Percentiles rank a stretch among this genome's conserved stretches.
These are phyloP conservation scores for Morinoia aosen DNA, from an alignment of 2,888 invertebrate genomes.

Conservation along the genomic window DNA sequence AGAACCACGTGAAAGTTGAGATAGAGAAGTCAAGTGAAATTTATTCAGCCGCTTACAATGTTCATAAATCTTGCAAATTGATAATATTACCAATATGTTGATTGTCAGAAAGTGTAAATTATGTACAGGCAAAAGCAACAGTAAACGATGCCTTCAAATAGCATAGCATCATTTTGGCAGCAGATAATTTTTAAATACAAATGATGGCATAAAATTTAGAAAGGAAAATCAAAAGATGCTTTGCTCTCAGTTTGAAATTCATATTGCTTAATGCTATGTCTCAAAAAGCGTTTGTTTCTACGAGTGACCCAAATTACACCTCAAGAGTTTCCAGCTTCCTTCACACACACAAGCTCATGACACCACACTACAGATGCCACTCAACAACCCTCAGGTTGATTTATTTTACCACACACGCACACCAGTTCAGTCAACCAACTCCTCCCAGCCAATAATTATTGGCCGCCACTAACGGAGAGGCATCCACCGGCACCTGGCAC, in stretches of 20 bases:
- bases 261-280: too few relatives aligned
- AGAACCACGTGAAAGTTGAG: too few relatives aligned
- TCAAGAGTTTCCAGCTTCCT: background rate
- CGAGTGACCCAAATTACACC: background rate
- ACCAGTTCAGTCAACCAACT: too few relatives aligned
- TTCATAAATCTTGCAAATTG: background rate
- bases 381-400: too few relatives aligned
- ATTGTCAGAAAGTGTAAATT: background rate
- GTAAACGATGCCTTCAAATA: background rate
- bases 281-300: too few relatives aligned
- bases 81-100: background rate
- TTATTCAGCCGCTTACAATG: too few relatives aligned
- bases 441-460: too few relatives aligned
- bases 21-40: too few relatives aligned
- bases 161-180: background rate
- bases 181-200: background rate
- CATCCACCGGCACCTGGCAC: background rate
- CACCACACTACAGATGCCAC: background rate
- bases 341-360: background rate
- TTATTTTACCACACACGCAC: too few relatives aligned
- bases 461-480: too few relatives aligned
- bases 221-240: background rate
- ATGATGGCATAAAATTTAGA: background rate
- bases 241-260: background rate
- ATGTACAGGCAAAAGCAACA: background rate